Percentiles rank a stretch among this genome's conserved stretches.
These are phyloP conservation scores for Cyanoderma ruficeps DNA, from an alignment of 2,113 vertebrate genomes.

Conservation along the genomic window DNA sequence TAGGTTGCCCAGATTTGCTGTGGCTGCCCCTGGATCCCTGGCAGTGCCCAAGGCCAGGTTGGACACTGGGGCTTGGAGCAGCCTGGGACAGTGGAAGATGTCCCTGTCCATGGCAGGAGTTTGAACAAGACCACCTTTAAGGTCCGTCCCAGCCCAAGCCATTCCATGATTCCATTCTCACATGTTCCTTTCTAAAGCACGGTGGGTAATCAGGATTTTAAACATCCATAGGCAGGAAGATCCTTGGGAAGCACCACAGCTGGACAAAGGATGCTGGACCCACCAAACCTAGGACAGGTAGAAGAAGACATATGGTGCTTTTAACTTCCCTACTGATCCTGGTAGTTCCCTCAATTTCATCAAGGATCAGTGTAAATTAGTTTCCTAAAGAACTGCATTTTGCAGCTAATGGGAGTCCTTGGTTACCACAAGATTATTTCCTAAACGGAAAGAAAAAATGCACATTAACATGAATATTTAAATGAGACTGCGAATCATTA, in stretches of 20 bases:
- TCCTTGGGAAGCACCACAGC: not conserved
- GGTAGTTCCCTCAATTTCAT: not conserved
- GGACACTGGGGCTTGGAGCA: not conserved
- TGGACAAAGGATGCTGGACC: not conserved
- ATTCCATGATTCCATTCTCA: too few species aligned
- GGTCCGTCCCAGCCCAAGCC: not conserved
- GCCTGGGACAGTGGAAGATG: not conserved
- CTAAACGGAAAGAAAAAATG: constrained; percentile 46
- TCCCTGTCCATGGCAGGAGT: not conserved
- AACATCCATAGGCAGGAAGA: not conserved
- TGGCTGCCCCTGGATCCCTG: not conserved
- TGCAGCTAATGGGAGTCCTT: not conserved
- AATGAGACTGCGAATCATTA: not conserved
- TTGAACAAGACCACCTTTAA: not conserved
- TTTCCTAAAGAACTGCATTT: constrained; percentile 1
- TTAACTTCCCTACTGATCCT: not conserved
- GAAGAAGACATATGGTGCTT: not conserved
- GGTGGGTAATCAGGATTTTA: not conserved
- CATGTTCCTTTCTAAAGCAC: not conserved
- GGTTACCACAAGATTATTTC: constrained; percentile 33
- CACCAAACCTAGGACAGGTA: not conserved
- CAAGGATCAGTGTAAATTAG: constrained; percentile 6
- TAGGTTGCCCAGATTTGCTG: not conserved
- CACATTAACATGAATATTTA: constrained; percentile 45
- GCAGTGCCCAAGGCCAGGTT: not conserved